Conservation (phyloP, 1,140 invertebrate species). For the Meloidogyne chitwoodi region DNA sequence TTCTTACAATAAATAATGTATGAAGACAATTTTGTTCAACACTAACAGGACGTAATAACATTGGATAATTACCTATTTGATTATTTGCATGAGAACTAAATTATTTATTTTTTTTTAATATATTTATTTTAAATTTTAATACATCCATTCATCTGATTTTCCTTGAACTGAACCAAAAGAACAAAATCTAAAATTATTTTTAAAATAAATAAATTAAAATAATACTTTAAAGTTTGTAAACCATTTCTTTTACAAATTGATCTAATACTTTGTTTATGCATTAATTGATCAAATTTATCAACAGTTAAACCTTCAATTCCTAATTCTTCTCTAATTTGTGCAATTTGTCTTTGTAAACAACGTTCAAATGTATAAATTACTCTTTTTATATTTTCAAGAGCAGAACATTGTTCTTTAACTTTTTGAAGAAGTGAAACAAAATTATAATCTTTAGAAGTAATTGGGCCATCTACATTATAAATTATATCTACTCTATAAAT, state of each 20-base stretch:
- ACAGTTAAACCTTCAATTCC: constrained; percentile 31
- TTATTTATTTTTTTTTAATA: no score
- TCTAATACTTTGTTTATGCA: constrained; percentile 43
- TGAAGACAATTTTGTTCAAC: constrained; percentile 39
- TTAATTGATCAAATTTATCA: constrained; percentile 43
- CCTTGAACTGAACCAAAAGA: constrained; percentile 44
- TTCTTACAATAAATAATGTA: constrained; percentile 35
- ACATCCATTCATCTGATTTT: constrained; percentile 40
- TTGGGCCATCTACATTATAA: constrained; percentile 35
- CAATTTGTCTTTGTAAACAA: constrained; percentile 32
- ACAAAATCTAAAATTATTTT: constrained; percentile 20
- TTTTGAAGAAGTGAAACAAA: constrained; percentile 36
- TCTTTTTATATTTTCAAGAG: constrained; percentile 21
- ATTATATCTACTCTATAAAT: constrained; percentile 28
- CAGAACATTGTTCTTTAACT: constrained; percentile 37
- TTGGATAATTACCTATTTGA: constrained; percentile 41
- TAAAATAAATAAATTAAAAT: neutral
- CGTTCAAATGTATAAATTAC: constrained; percentile 43
- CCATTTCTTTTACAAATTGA: constrained; percentile 36
- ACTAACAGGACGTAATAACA: constrained; percentile 37
- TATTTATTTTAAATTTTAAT: neutral
- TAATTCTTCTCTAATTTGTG: constrained; percentile 35
- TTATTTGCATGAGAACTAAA: constrained; percentile 11
- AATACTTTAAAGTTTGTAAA: constrained; percentile 33
- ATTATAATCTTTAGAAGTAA: constrained; percentile 33